These are phyloP conservation scores for Lycia hirtaria DNA, from an alignment of 2,888 invertebrate genomes.

Conservation along the genomic window DNA sequence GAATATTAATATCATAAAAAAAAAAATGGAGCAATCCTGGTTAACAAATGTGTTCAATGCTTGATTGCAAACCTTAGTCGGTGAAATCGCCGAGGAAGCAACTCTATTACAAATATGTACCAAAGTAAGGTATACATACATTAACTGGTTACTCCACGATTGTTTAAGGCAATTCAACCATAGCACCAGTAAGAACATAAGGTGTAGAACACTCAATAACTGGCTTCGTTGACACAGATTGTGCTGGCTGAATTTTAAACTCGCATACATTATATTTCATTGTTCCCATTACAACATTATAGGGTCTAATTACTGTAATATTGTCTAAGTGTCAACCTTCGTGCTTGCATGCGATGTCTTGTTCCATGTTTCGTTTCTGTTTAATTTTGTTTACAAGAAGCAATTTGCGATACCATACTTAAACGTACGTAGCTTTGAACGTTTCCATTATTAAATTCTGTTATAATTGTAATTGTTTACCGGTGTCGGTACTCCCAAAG, in stretches of 20 bases:
- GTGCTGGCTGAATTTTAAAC: constrained; percentile 63
- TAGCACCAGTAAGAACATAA: constrained; percentile 41
- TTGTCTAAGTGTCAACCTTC: constrained; percentile 55
- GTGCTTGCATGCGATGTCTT: constrained; percentile 61
- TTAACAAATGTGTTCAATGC: constrained; percentile 17
- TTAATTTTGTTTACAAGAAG: constrained; percentile 11
- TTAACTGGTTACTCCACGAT: constrained; percentile 42
- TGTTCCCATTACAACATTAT: constrained; percentile 77
- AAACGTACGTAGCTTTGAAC: not conserved
- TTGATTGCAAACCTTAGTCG: constrained; percentile 16
- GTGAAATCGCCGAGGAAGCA: constrained; percentile 27
- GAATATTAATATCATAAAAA: not conserved
- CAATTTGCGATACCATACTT: not conserved
- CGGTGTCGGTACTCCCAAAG: too few relatives aligned
- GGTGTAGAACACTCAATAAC: constrained; percentile 44
- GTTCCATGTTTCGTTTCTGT: constrained; percentile 33
- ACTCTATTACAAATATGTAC: constrained; percentile 14
- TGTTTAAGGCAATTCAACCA: constrained; percentile 49
- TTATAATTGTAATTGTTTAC: not conserved
- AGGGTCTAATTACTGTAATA: constrained; percentile 76
- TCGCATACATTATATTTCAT: constrained; percentile 69
- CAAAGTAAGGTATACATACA: constrained; percentile 31
- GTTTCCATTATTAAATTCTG: not conserved
- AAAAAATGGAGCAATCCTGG: constrained; percentile 8
- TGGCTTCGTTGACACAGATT: constrained; percentile 63